These are phyloP conservation scores for Amorpha juglandis DNA, from an alignment of 2,888 invertebrate species.

Conservation along the genomic window DNA sequence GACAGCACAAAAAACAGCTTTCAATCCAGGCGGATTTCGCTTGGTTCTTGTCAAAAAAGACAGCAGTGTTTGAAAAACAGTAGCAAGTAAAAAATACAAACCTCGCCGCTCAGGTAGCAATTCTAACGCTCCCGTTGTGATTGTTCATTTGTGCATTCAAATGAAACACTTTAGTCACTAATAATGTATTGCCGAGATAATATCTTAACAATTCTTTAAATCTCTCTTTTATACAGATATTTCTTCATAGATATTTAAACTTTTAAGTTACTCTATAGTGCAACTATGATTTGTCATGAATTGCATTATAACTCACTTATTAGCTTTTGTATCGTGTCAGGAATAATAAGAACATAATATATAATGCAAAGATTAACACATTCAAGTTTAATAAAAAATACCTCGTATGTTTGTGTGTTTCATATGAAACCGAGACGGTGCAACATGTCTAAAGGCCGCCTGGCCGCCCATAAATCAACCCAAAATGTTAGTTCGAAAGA, in stretches of 20 bases:
- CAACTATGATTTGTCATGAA: not conserved
- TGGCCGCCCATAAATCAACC: conserved; percentile 66
- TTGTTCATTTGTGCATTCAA: conserved; percentile 58
- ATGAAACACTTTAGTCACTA: conserved; percentile 53
- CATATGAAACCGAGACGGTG: conserved; percentile 22
- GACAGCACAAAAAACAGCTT: not conserved
- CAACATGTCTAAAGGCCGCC: conserved; percentile 34
- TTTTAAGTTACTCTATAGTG: not conserved
- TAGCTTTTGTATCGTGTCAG: not conserved
- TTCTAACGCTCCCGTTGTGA: conserved; percentile 50
- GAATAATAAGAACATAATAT: not conserved
- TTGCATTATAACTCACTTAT: not conserved
- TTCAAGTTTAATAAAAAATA: not conserved
- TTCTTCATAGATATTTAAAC: not conserved
- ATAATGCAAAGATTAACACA: not conserved
- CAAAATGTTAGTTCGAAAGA: conserved; percentile 66
- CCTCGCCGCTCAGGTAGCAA: conserved; percentile 57
- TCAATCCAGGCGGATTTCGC: not conserved
- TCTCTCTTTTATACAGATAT: not conserved
- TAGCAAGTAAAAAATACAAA: conserved; percentile 50
- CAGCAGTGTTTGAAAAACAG: conserved; percentile 32
- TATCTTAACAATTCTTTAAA: not conserved
- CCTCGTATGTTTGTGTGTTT: not conserved
- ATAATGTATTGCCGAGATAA: not conserved
- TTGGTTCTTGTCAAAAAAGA: conserved; percentile 11